Evolutionary conservation across 2,113 vertebrate genomes (phyloP).

Genomic region (Actenoides hombroni): DNA sequence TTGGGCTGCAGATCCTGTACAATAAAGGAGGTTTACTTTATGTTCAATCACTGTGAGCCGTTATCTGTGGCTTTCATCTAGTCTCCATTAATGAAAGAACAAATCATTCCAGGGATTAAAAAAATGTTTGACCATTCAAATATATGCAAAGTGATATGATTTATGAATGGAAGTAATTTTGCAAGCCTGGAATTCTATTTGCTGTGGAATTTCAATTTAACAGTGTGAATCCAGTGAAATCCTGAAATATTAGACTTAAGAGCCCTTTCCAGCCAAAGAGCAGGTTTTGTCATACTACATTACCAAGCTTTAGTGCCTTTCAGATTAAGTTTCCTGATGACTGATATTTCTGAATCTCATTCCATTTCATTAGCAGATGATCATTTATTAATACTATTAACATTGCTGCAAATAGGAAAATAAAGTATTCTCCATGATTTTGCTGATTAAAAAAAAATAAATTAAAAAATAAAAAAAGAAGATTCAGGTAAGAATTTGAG

Average conservation of each 20-base stretch:
- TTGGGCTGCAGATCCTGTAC: neutral
- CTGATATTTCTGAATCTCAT: neutral
- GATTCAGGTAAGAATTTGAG: neutral
- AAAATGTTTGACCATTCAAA: slow-evolving; percentile 48
- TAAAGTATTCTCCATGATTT: neutral
- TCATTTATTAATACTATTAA: neutral
- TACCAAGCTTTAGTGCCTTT: neutral
- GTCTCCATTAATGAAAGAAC: slow-evolving; percentile 67
- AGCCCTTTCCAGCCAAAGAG: neutral
- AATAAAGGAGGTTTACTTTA: slow-evolving; percentile 56
- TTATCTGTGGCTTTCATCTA: slow-evolving; percentile 68
- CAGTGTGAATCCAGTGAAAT: neutral
- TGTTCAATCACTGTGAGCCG: slow-evolving; percentile 18
- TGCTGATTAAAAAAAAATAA: neutral
- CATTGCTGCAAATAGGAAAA: neutral
- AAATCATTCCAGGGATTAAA: slow-evolving; percentile 48
- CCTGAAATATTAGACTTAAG: neutral
- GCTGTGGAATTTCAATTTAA: slow-evolving; percentile 44
- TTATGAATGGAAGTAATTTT: slow-evolving; percentile 50
- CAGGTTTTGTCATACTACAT: neutral
- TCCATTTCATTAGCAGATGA: neutral
- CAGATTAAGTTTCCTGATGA: neutral
- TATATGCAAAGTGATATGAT: slow-evolving; percentile 59
- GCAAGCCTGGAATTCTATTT: slow-evolving; percentile 35
- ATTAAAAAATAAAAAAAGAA: neutral